These are phyloP conservation scores for Synanthedon myopaeformis DNA, from an alignment of 2,888 invertebrate species.

Conservation along the genomic window DNA sequence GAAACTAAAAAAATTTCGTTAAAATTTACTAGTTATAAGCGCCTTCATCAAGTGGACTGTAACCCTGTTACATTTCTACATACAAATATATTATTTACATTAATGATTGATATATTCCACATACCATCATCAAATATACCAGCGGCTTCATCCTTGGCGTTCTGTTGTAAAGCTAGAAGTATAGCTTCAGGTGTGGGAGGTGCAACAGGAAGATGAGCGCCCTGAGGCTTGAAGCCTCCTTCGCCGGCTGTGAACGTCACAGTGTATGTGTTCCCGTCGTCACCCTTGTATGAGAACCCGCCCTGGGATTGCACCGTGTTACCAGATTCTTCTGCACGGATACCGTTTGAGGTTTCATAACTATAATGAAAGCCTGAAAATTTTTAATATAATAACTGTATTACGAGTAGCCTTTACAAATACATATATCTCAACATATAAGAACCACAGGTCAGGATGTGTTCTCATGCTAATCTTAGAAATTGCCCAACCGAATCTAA, in stretches of 20 bases:
- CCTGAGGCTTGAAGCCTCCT: slow-evolving; percentile 67
- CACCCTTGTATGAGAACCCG: slow-evolving; percentile 69
- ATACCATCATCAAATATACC: slow-evolving; percentile 67
- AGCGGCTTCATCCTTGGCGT: slow-evolving; percentile 65
- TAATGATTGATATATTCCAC: slow-evolving; percentile 1
- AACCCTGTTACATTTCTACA: too few species aligned
- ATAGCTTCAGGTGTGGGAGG: slow-evolving; percentile 71
- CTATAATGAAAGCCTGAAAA: slow-evolving; percentile 42
- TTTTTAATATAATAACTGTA: background rate
- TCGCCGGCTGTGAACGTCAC: slow-evolving; percentile 68
- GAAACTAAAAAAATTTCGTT: too few species aligned
- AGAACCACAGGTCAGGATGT: too few species aligned
- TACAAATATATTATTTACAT: too few species aligned
- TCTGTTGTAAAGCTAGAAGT: slow-evolving; percentile 53
- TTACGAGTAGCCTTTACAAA: slow-evolving; percentile 1
- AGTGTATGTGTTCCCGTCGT: slow-evolving; percentile 66
- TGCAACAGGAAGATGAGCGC: slow-evolving; percentile 67
- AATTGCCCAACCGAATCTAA: too few species aligned
- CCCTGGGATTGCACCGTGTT: slow-evolving; percentile 46
- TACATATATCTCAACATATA: too few species aligned
- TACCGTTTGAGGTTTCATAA: slow-evolving; percentile 54
- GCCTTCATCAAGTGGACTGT: too few species aligned
- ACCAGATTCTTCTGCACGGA: slow-evolving; percentile 46
- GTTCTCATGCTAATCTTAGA: too few species aligned
- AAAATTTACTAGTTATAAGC: too few species aligned